These are phyloP conservation scores for Scolopax mira DNA, from an alignment of 2,113 vertebrate genomes.

Conservation along the genomic window DNA sequence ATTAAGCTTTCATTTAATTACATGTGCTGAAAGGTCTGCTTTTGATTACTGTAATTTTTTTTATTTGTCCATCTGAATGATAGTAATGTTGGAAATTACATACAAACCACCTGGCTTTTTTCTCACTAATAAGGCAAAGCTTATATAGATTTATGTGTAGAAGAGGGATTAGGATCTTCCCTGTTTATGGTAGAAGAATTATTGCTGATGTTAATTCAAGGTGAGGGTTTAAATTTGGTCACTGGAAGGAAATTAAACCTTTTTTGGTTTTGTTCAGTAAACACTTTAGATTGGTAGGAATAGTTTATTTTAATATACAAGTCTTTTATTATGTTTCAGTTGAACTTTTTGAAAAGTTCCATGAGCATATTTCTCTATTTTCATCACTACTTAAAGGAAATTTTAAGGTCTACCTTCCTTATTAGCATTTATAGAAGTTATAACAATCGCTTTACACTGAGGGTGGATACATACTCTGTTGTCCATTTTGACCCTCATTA, in stretches of 20 bases:
- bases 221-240: conserved; percentile 61
- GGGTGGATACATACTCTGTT: background rate
- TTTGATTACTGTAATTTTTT: conserved; percentile 82
- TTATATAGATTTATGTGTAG: conserved; percentile 65
- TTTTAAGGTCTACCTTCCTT: background rate
- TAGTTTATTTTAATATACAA: conserved; percentile 21
- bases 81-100: conserved; percentile 78
- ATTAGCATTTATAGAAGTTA: background rate
- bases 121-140: conserved; percentile 67
- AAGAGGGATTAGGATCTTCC: conserved; percentile 63
- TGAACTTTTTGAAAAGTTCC: conserved; percentile 10
- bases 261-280: conserved; percentile 32
- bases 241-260: conserved; percentile 46
- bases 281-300: conserved; percentile 1
- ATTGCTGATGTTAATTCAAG: conserved; percentile 54
- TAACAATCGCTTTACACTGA: background rate
- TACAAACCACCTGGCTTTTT: conserved; percentile 77
- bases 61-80: conserved; percentile 84
- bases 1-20: conserved; percentile 87
- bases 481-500: background rate
- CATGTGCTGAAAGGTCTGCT: conserved; percentile 82
- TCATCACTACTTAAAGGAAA: background rate
- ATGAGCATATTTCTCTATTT: background rate
- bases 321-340: background rate
- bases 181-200: conserved; percentile 61